Evolutionary conservation across 2,113 vertebrate genomes (phyloP), one percentile per base, ranked within the genome.

Genomic region (Leucosticte australis): DNA sequence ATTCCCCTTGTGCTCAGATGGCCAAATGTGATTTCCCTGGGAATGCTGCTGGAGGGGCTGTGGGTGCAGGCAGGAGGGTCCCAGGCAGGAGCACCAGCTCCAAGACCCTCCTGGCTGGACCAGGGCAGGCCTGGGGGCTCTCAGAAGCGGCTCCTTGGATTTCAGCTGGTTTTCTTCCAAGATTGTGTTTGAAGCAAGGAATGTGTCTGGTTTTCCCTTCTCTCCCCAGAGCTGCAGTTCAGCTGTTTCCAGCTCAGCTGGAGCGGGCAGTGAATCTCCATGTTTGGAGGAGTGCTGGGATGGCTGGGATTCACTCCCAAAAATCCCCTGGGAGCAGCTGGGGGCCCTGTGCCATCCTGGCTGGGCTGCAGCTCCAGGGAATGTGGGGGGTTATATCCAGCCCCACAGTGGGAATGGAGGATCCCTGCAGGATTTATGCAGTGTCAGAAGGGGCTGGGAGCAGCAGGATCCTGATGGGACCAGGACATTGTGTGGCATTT

Each of bases 401-500:
- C 23, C n/a, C 57, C 2, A 0, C 1, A 2, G 15, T 23, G 4
- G 11, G 13, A 13, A 3, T 14, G 12, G 5, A 7, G 35, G 23
- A 4, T 60, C 37, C 30, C 4, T 52, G 37, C 5, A 1, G 4
- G 4, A 8, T 23, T 53, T 2, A 1, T 18, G 10, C 23, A 0
- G 5, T 2, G 14, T 26, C 15, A 9, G 15, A 31, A 7, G 15
- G 63, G 30, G 3, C 3, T 4, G 4, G 64, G 60, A 57, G 49
- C 57, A 12, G 73, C 8, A 3, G 42, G 31, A 31, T 19, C n/a
- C 35, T 41, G 57, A 8, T 27, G 65, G 31, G 8, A 31, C 2
- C 4, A 1, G n/a, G 27, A 18, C 7, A 1, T 15, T 0, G 1
- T 7, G 69, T 0, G 6, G 41, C 0, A 2, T 70, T 81, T 49